phyloP scores from a whole-genome alignment of 1,140 invertebrate genomes.

The Leptoteleia sp. region DNA sequence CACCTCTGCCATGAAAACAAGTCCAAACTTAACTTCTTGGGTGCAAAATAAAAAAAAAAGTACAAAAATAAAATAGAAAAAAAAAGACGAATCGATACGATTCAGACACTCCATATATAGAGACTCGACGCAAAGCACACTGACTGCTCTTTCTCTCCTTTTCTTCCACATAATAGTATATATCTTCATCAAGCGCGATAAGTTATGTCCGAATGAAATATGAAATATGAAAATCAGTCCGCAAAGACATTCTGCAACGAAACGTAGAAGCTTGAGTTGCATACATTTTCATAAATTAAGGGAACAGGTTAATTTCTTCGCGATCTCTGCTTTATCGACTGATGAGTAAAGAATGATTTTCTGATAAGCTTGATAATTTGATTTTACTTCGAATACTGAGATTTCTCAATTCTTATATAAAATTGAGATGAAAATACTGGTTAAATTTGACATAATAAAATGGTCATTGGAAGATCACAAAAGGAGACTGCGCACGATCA shows the following conservation, averaged over 20 bases:
- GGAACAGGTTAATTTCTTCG: constrained; percentile 16
- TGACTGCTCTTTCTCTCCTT: constrained; percentile 37
- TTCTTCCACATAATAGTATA: constrained; percentile 35
- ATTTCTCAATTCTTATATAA: no score
- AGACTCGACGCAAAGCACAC: constrained; percentile 40
- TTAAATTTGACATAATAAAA: no score
- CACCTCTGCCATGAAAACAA: constrained; percentile 63
- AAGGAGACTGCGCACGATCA: no score
- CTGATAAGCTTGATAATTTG: neutral
- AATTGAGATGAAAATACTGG: no score
- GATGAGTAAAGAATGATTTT: constrained; percentile 6
- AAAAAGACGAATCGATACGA: constrained; percentile 57
- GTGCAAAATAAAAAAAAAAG: constrained; percentile 38
- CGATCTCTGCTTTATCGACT: constrained; percentile 26
- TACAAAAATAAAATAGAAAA: no score
- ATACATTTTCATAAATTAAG: constrained; percentile 34
- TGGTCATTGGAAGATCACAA: no score
- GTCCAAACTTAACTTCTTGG: constrained; percentile 56
- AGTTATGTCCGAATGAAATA: constrained; percentile 49
- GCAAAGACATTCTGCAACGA: constrained; percentile 6
- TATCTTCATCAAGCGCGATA: constrained; percentile 48
- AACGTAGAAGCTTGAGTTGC: constrained; percentile 17
- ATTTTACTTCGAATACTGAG: no score
- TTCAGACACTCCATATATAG: constrained; percentile 60
- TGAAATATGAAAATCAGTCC: constrained; percentile 41